These are phyloP conservation scores for Euleptes europaea DNA, from an alignment of 2,113 vertebrate genomes.

Conservation along the genomic window DNA sequence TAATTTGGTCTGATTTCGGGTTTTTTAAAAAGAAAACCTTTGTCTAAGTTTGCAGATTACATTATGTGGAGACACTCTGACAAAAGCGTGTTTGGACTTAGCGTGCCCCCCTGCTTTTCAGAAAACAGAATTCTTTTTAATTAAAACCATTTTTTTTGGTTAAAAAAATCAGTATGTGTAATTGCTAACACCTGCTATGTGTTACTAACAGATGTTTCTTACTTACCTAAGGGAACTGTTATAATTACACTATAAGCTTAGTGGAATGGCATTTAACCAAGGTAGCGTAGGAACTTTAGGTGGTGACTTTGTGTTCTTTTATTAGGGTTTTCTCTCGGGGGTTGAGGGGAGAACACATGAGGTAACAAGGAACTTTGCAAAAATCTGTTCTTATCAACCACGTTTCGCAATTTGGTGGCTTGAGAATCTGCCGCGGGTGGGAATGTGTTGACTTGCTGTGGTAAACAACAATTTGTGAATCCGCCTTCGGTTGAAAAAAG, in stretches of 20 bases:
- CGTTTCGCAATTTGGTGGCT: slow-evolving; percentile 2
- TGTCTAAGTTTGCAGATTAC: slow-evolving; percentile 50
- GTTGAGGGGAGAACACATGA: slow-evolving; percentile 9
- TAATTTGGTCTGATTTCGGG: slow-evolving; percentile 68
- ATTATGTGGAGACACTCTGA: slow-evolving; percentile 60
- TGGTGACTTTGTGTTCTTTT: slow-evolving; percentile 70
- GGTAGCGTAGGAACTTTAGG: slow-evolving; percentile 69
- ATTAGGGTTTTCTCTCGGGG: slow-evolving; percentile 44
- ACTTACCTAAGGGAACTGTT: slow-evolving; percentile 80
- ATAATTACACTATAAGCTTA: slow-evolving; percentile 79
- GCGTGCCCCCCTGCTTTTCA: slow-evolving; percentile 69
- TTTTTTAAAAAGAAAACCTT: slow-evolving; percentile 14
- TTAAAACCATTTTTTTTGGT: slow-evolving; percentile 75
- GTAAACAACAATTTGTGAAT: not conserved
- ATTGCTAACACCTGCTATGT: slow-evolving; percentile 83
- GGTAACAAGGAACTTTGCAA: slow-evolving; percentile 18
- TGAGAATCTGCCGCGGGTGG: not conserved
- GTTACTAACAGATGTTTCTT: slow-evolving; percentile 81
- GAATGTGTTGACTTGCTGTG: not conserved
- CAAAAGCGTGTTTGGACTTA: slow-evolving; percentile 72
- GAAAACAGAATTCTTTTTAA: slow-evolving; percentile 81
- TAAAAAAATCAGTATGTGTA: slow-evolving; percentile 77
- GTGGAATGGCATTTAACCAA: slow-evolving; percentile 77
- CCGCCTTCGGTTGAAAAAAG: not conserved
- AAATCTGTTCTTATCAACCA: slow-evolving; percentile 8